A percentile compares a stretch with the other conserved stretches of the same genome.
Evolutionary conservation across 2,888 invertebrate genomes (phyloP).

Genomic region (Spisula solida): DNA sequence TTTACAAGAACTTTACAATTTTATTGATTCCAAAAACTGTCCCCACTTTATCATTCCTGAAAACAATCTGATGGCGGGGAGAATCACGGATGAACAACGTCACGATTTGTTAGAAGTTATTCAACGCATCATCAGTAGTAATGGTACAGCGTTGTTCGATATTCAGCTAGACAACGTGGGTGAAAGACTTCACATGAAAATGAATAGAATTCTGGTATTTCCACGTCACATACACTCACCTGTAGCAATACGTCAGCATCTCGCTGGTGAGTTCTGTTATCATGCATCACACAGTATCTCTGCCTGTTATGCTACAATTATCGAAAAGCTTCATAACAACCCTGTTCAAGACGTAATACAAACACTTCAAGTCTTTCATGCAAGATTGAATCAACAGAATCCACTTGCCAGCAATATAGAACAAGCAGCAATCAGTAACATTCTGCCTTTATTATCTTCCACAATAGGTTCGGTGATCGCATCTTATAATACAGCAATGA

Average conservation of each 20-base stretch:
- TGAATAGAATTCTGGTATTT: neutral
- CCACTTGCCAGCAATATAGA: neutral
- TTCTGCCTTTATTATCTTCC: neutral
- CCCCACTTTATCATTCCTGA: constrained; percentile 39
- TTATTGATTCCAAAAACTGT: constrained; percentile 31
- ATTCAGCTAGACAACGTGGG: constrained; percentile 4
- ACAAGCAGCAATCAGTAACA: neutral
- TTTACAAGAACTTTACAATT: neutral
- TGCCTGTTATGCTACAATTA: neutral
- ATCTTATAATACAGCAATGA: neutral
- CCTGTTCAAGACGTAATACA: neutral
- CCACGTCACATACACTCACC: neutral
- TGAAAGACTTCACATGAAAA: neutral
- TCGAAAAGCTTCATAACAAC: neutral
- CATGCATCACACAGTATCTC: neutral
- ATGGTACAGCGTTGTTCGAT: constrained; percentile 7
- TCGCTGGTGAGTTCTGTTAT: neutral
- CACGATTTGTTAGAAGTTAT: neutral
- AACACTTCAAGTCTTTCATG: neutral
- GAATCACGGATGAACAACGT: neutral
- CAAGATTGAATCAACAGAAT: neutral
- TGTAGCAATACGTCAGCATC: neutral
- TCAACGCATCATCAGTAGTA: neutral
- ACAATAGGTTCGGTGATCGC: neutral
- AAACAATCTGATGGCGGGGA: constrained; percentile 39